phyloP scores from a whole-genome alignment of 2,888 invertebrate species.

The Iselma pallidipennis region DNA sequence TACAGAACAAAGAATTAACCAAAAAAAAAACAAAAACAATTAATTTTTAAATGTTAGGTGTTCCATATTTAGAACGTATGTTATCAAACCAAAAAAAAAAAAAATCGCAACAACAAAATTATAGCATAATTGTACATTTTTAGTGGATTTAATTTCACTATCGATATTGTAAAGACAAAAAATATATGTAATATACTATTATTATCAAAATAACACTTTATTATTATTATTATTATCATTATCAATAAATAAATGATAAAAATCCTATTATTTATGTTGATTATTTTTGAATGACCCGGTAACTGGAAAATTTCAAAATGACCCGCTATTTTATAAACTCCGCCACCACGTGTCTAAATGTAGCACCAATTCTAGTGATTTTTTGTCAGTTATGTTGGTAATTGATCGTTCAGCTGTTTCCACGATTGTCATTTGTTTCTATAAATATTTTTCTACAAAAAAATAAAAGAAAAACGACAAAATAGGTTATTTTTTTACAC shows the following conservation, averaged over 20 bases:
- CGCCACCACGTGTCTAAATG: too few species aligned
- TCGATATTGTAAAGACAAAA: slow-evolving; percentile 17
- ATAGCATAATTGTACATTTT: slow-evolving; percentile 20
- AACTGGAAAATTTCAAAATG: too few species aligned
- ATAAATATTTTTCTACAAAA: too few species aligned
- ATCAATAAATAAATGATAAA: not conserved
- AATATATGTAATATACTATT: slow-evolving; percentile 16
- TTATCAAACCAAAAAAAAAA: not conserved
- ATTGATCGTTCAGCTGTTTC: too few species aligned
- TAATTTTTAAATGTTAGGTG: not conserved
- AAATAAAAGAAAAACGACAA: too few species aligned
- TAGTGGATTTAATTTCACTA: slow-evolving; percentile 22
- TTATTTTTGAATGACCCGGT: too few species aligned
- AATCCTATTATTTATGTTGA: too few species aligned
- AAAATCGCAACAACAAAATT: not conserved
- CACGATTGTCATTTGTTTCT: too few species aligned
- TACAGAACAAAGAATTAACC: not conserved
- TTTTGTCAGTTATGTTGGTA: too few species aligned
- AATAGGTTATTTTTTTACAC: too few species aligned
- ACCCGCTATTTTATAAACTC: too few species aligned
- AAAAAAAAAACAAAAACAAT: not conserved
- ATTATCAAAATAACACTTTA: not conserved
- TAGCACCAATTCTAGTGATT: too few species aligned
- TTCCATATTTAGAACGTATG: not conserved
- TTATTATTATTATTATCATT: not conserved